Conservation (phyloP, 2,797 vertebrate genomes). For the Vespertilio murinus region DNA sequence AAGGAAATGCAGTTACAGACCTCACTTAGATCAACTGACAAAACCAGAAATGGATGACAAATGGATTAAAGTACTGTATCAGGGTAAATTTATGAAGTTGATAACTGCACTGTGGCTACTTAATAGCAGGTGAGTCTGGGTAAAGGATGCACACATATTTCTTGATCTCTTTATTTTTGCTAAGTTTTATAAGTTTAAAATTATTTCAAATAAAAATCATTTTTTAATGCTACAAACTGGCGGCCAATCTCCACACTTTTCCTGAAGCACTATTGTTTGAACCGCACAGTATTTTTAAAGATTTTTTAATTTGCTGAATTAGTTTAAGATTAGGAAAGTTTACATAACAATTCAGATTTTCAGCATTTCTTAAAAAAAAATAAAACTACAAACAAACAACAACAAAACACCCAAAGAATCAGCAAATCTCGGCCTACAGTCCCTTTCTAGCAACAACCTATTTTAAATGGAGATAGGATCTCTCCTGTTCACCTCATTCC, state of each 20-base stretch:
- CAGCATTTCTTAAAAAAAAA: background rate
- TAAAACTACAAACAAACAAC: background rate
- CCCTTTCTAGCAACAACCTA: background rate
- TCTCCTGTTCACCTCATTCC: background rate
- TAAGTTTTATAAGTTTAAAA: background rate
- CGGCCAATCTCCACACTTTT: background rate
- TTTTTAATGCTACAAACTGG: background rate
- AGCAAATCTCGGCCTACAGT: background rate
- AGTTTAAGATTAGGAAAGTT: background rate
- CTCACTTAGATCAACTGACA: background rate
- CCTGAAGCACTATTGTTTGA: background rate
- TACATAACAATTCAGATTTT: background rate
- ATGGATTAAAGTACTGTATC: background rate
- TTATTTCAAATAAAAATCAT: conserved; percentile 9
- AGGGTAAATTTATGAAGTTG: background rate
- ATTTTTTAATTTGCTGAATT: background rate
- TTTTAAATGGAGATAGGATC: background rate
- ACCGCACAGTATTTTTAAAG: background rate
- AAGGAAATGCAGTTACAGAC: background rate
- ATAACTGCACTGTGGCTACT: background rate
- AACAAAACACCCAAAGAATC: background rate
- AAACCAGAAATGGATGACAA: background rate
- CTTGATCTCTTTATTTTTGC: background rate
- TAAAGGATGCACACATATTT: background rate
- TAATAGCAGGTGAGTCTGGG: background rate